A percentile compares a stretch with the other conserved stretches of the same genome.
Evolutionary conservation across 2,113 vertebrate species (phyloP).

Genomic region (Todiramphus chloris): DNA sequence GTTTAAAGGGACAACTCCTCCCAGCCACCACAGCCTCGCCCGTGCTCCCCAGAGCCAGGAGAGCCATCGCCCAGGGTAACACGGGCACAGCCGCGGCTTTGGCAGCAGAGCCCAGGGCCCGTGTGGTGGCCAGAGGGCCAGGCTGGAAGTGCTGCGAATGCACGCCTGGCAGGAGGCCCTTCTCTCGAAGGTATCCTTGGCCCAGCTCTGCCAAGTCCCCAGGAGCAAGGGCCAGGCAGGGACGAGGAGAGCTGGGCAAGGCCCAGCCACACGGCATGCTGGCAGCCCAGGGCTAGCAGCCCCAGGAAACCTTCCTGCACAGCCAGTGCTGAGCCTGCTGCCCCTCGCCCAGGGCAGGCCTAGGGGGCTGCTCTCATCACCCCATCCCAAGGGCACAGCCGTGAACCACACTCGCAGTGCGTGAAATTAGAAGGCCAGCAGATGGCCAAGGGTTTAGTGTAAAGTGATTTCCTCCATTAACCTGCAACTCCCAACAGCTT

Average conservation of each 20-base stretch:
- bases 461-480: not conserved
- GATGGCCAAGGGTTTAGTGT: not conserved
- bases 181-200: not conserved
- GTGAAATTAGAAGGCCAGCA: not conserved
- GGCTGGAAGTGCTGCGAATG: not conserved
- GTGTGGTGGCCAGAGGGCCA: fast-evolving
- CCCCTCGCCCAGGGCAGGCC: no score
- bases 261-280: fast-evolving
- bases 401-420: not conserved
- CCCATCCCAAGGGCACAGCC: not conserved
- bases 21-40: not conserved
- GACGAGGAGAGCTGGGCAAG: not conserved
- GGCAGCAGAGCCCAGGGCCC: not conserved
- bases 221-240: not conserved
- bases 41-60: not conserved
- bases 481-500: not conserved
- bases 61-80: fast-evolving
- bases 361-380: not conserved
- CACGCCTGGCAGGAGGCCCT: not conserved
- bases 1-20: conserved; percentile 51
- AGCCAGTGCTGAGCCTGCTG: not conserved
- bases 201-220: not conserved
- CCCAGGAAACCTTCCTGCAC: not conserved
- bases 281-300: not conserved
- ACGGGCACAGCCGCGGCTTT: fast-evolving